A percentile compares a stretch with the other conserved stretches of the same genome.
Evolutionary conservation across 2,888 invertebrate species (phyloP).

Genomic region (Drosophila falleni): DNA sequence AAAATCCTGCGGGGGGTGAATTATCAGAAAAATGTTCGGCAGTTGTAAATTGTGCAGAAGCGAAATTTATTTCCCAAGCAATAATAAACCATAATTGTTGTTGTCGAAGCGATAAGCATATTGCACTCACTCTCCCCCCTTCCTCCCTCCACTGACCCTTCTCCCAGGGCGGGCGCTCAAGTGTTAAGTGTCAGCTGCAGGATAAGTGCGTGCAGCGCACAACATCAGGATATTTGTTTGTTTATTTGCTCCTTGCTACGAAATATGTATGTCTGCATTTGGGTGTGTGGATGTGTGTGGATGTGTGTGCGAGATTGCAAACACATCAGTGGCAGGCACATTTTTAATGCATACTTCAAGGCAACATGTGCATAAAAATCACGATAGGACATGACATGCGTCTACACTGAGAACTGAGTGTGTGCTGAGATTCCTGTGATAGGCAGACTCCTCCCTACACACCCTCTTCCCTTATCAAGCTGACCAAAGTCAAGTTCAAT

Average conservation of each 20-base stretch:
- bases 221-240: slow-evolving; percentile 75
- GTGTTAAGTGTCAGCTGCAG: slow-evolving; percentile 81
- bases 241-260: slow-evolving; percentile 47
- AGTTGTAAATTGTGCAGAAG: slow-evolving; percentile 19
- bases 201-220: slow-evolving; percentile 70
- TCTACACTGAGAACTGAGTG: not conserved
- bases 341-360: slow-evolving; percentile 76
- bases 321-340: slow-evolving; percentile 69
- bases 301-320: slow-evolving; percentile 48
- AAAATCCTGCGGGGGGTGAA: slow-evolving; percentile 45
- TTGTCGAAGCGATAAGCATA: slow-evolving; percentile 71
- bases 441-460: slow-evolving; percentile 28
- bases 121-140: slow-evolving; percentile 26
- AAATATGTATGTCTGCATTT: not conserved
- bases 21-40: slow-evolving; percentile 9
- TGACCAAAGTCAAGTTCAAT: slow-evolving; percentile 69
- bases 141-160: not conserved
- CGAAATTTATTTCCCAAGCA: slow-evolving; percentile 72
- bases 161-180: slow-evolving; percentile 54
- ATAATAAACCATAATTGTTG: slow-evolving; percentile 77
- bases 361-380: slow-evolving; percentile 68
- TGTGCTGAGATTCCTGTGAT: slow-evolving; percentile 26
- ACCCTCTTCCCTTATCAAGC: slow-evolving; percentile 10
- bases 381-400: slow-evolving; percentile 65
- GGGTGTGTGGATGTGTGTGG: not conserved